These are phyloP conservation scores for Pecten maximus DNA, from an alignment of 2,888 invertebrate species.

Conservation along the genomic window DNA sequence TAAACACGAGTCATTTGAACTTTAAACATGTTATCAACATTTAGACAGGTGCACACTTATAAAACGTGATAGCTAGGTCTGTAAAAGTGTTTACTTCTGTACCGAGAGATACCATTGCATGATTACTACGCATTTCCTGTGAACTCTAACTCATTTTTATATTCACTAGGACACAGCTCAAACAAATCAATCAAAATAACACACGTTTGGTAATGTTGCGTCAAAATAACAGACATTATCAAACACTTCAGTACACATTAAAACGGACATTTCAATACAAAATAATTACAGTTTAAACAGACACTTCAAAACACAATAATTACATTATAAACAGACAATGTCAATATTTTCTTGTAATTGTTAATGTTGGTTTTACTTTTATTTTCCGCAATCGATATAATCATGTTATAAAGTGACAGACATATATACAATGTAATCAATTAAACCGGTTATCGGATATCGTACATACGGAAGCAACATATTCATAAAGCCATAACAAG, in stretches of 20 bases:
- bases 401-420: background rate
- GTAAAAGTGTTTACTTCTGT: too few relatives aligned
- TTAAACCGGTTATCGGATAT: background rate
- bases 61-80: too few relatives aligned
- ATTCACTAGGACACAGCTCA: background rate
- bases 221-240: background rate
- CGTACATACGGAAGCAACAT: background rate
- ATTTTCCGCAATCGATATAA: background rate
- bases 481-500: too few relatives aligned
- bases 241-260: background rate
- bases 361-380: background rate
- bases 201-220: background rate
- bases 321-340: background rate
- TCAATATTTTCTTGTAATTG: background rate
- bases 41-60: too few relatives aligned
- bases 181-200: background rate
- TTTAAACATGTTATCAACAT: too few relatives aligned
- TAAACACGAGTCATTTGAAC: too few relatives aligned
- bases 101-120: too few relatives aligned
- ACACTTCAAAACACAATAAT: background rate
- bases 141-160: too few relatives aligned
- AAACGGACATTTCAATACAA: too few relatives aligned
- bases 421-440: background rate
- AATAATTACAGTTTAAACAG: background rate
- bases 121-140: too few relatives aligned